These are phyloP conservation scores for Leontopithecus rosalia DNA, from an alignment of 2,797 vertebrate species.

Conservation along the genomic window DNA sequence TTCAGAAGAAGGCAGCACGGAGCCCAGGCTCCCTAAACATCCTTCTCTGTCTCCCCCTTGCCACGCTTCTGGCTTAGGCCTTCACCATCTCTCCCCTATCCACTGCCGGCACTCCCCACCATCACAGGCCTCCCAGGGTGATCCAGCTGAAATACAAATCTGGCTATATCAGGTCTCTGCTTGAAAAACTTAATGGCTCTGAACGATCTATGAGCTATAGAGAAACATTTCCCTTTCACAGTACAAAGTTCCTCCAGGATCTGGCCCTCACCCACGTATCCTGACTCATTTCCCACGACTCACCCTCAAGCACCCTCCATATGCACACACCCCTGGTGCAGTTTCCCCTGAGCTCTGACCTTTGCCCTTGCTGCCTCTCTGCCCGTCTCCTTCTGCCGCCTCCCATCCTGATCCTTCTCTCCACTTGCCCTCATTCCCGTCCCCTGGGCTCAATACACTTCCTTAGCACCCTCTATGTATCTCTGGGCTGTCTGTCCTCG, in stretches of 20 bases:
- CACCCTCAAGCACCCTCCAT: too few species aligned
- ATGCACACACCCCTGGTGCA: accelerated
- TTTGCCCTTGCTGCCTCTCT: not conserved
- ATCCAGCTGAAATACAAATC: not conserved
- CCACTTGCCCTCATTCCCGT: not conserved
- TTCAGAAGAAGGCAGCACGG: not conserved
- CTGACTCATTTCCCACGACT: not conserved
- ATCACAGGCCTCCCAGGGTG: accelerated
- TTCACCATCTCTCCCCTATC: not conserved
- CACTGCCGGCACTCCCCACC: not conserved
- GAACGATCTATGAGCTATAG: not conserved
- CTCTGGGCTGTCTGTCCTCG: not conserved
- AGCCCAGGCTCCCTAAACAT: too few species aligned
- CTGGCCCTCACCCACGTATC: not conserved
- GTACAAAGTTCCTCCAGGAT: not conserved
- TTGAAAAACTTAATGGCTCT: not conserved
- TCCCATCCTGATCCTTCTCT: not conserved
- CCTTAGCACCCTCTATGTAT: not conserved
- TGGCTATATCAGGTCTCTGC: not conserved
- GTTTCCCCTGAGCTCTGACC: not conserved
- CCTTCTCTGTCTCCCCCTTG: not conserved
- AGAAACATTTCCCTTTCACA: not conserved
- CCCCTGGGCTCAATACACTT: accelerated
- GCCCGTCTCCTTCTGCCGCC: not conserved
- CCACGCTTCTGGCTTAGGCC: not conserved